Percentiles rank a stretch among this genome's conserved stretches.
phyloP scores from a whole-genome alignment of 2,888 invertebrate genomes.

The Leptinotarsa rubiginosa region DNA sequence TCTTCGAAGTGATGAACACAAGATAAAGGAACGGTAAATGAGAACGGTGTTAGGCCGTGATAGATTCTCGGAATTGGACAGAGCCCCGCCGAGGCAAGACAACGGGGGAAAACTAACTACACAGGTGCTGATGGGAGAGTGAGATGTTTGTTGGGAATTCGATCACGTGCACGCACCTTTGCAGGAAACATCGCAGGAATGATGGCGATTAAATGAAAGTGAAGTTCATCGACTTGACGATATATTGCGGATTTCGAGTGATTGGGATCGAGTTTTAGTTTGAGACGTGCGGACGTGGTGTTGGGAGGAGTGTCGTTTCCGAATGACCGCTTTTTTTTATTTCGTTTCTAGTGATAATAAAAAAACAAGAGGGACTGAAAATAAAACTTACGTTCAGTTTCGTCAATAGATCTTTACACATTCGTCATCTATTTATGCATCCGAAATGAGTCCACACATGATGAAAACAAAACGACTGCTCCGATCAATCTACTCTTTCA shows the following conservation, averaged over 20 bases:
- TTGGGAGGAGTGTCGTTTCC: too few species aligned
- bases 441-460: too few species aligned
- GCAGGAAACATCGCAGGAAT: slow-evolving; percentile 52
- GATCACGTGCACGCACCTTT: slow-evolving; percentile 59
- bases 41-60: slow-evolving; percentile 59
- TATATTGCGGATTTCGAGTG: not conserved
- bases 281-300: too few species aligned
- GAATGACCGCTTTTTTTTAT: too few species aligned
- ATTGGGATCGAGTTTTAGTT: not conserved
- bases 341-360: too few species aligned
- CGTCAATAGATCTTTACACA: too few species aligned
- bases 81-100: slow-evolving; percentile 44
- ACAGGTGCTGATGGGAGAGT: slow-evolving; percentile 54
- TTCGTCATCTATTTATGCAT: too few species aligned
- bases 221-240: slow-evolving; percentile 15
- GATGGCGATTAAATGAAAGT: slow-evolving; percentile 48
- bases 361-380: too few species aligned
- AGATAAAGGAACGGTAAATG: slow-evolving; percentile 62
- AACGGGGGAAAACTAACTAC: slow-evolving; percentile 51
- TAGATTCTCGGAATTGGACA: slow-evolving; percentile 57
- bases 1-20: slow-evolving; percentile 55
- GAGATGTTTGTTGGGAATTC: slow-evolving; percentile 59
- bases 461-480: too few species aligned
- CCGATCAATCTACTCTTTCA: too few species aligned
- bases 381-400: too few species aligned